Base-by-base conservation (phyloP, 2,797 vertebrate species). In the Centroberyx gerrardi region DNA sequence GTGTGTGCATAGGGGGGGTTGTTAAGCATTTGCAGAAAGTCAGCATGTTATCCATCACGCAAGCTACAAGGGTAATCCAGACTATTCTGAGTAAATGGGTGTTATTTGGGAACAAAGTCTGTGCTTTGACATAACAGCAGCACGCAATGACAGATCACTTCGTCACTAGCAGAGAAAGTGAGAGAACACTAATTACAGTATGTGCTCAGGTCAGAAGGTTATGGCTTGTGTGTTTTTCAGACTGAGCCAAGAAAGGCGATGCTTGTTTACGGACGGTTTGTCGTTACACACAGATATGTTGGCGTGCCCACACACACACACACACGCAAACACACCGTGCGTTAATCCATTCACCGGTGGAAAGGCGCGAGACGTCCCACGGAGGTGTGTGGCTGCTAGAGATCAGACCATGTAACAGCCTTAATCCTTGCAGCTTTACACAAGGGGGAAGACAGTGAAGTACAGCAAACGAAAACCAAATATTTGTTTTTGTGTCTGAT, bases 1-100 rank as follows among this genome's bases (percentile, higher is more conserved):
- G 9, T 40, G 38, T 10, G 38, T 40, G 5, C 15, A 5, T 8
- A 14, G 0, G 29, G 18, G 51, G n/a, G 61, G 62, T 0, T 46
- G 53, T 33, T 68, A 60, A 15, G 62, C 2, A 33, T 58, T 40
- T 72, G 27, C 42, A 3, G 15, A 64, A 36, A 59, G 48, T 22
- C 14, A 4, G 28, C 10, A 3, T 33, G 61, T 22, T 12, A 56
- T 38, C 51, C 59, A 64, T 84, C 86, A 83, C 52, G 5, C 67
- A 74, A 80, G 42, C 10, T 0, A 42, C 44, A 4, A 62, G 28
- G 1, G 0, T 71, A 76, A 86, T 73, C 58, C 27, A 0, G 53
- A 9, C 38, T 15, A 58, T 80, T 80, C 62, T 56, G 74, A 48
- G 76, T 64, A 68, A 78, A 80, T 1, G 68, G 42, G 28, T 52